A percentile compares a stretch with the other conserved stretches of the same genome.
Evolutionary conservation across 2,797 vertebrate species (phyloP).

Genomic region (Acanthiza pusilla): DNA sequence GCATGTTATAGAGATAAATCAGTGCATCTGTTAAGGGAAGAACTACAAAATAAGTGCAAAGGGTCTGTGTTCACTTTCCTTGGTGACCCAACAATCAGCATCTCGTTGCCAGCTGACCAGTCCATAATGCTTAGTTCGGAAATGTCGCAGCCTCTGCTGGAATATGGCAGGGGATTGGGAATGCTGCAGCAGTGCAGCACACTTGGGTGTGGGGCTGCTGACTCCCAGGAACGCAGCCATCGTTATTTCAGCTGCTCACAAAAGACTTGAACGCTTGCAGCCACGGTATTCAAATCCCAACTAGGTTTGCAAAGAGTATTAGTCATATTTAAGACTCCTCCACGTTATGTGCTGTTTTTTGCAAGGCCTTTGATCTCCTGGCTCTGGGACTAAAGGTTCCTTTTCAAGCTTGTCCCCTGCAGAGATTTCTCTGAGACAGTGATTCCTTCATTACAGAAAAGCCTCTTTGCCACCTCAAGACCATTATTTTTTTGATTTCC

Average conservation of each 20-base stretch:
- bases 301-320: not conserved
- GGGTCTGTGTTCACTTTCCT: not conserved
- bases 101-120: rapidly evolving
- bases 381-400: not conserved
- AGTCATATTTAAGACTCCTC: not conserved
- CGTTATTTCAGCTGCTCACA: not conserved
- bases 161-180: not conserved
- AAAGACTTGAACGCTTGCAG: not conserved
- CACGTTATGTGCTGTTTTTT: not conserved
- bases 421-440: not conserved
- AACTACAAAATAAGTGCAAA: not conserved
- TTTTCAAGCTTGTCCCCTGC: not conserved
- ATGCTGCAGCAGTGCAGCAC: not conserved
- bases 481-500: not conserved
- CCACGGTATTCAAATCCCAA: not conserved
- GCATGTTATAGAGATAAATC: not conserved
- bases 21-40: not conserved
- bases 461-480: not conserved
- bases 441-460: not conserved
- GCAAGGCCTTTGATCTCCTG: not conserved
- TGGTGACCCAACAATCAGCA: not conserved
- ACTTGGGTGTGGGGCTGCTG: rapidly evolving
- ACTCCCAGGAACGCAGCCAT: not conserved
- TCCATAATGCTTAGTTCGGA: not conserved
- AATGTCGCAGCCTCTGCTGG: not conserved